Conservation (phyloP, 35 echinoderm and acorn worm species). For the Holothuria glaberrima region DNA sequence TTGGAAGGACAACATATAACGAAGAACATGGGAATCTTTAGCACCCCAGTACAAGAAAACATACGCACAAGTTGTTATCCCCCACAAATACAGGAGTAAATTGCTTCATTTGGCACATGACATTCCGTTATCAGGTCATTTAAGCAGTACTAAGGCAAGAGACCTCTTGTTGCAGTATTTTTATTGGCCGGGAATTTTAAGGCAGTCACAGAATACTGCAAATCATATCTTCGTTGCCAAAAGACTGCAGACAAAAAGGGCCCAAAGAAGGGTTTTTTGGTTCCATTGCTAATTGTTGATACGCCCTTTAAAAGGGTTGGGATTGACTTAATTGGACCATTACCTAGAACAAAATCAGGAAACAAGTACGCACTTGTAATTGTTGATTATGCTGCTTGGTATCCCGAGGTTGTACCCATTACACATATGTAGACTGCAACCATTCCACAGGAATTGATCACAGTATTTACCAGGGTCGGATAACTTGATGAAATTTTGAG, state of each 20-base stretch:
- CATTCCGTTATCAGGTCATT: too few relatives aligned
- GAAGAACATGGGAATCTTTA: not conserved
- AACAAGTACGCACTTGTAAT: too few relatives aligned
- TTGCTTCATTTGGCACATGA: too few relatives aligned
- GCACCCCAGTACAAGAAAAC: not conserved
- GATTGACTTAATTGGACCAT: not conserved
- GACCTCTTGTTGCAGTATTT: constrained; percentile 9
- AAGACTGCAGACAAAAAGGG: too few relatives aligned
- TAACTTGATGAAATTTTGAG: not conserved
- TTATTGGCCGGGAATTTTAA: too few relatives aligned
- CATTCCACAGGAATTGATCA: constrained; percentile 25
- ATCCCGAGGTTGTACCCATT: constrained; percentile 26
- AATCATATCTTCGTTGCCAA: too few relatives aligned
- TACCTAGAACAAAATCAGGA: constrained; percentile 15
- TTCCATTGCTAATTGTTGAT: constrained; percentile 29
- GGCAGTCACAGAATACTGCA: too few relatives aligned
- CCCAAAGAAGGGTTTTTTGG: constrained; percentile 1
- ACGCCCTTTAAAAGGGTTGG: too few relatives aligned
- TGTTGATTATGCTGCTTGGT: constrained; percentile 30
- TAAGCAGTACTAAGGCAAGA: constrained; percentile 3
- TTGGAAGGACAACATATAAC: not conserved
- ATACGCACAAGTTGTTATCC: constrained; percentile 9
- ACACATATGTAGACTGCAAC: constrained; percentile 4
- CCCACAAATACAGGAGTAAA: not conserved
- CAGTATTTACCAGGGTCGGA: constrained; percentile 23